Percentiles rank a stretch among this genome's conserved stretches.
Evolutionary conservation across 2,113 vertebrate genomes (phyloP).

Genomic region (Rafetus swinhoei): DNA sequence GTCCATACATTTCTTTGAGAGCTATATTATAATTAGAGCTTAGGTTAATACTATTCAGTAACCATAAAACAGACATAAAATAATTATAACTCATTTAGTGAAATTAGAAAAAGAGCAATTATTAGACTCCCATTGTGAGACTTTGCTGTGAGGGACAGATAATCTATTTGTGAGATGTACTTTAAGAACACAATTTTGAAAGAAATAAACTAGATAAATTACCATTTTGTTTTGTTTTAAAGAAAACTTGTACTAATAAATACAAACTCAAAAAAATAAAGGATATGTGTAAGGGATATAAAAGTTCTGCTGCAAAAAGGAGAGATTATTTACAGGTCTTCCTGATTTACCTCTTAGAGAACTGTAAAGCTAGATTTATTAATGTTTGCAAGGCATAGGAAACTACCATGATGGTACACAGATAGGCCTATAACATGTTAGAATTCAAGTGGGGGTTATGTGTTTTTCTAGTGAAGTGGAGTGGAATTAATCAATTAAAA

Average conservation of each 20-base stretch:
- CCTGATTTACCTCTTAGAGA: slow-evolving; percentile 43
- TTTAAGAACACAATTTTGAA: slow-evolving; percentile 82
- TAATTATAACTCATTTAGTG: slow-evolving; percentile 90
- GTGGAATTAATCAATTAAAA: neutral
- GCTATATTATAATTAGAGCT: slow-evolving; percentile 86
- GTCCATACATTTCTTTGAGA: slow-evolving; percentile 85
- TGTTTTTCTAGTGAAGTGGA: neutral
- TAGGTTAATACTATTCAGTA: slow-evolving; percentile 86
- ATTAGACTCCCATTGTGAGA: slow-evolving; percentile 88
- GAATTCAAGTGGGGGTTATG: neutral
- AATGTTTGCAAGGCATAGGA: neutral
- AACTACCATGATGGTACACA: neutral
- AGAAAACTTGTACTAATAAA: slow-evolving; percentile 70
- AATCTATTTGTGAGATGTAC: slow-evolving; percentile 86
- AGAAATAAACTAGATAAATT: slow-evolving; percentile 85
- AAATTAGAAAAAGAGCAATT: slow-evolving; percentile 89
- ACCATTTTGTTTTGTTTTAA: slow-evolving; percentile 75
- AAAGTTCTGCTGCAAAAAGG: slow-evolving; percentile 52
- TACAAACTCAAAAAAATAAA: slow-evolving; percentile 67
- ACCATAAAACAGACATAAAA: slow-evolving; percentile 89
- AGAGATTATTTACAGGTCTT: slow-evolving; percentile 63
- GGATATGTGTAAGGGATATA: slow-evolving; percentile 41
- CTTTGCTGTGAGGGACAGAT: slow-evolving; percentile 86
- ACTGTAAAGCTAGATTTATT: neutral
- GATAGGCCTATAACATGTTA: neutral